A percentile compares a stretch with the other conserved stretches of the same genome.
phyloP scores from a whole-genome alignment of 2,113 vertebrate species.

The Ammodytes dubius region DNA sequence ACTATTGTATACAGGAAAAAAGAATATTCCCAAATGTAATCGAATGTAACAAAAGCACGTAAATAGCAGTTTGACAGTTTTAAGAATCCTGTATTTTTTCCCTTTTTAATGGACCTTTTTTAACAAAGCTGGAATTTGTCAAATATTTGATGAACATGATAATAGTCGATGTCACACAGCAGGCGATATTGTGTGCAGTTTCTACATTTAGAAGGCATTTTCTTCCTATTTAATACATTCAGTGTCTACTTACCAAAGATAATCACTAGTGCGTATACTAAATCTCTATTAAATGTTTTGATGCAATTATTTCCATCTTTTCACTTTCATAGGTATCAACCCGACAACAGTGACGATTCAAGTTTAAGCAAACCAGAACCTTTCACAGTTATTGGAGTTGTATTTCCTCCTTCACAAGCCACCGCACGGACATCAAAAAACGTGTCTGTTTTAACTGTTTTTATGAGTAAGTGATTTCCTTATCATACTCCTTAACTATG shows the following conservation, averaged over 20 bases:
- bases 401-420: slow-evolving; percentile 69
- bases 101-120: no score
- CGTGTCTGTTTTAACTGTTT: slow-evolving; percentile 76
- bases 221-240: background rate
- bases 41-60: background rate
- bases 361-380: slow-evolving; percentile 50
- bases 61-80: background rate
- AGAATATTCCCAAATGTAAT: no score
- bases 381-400: slow-evolving; percentile 63
- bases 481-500: background rate
- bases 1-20: background rate
- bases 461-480: slow-evolving; percentile 63
- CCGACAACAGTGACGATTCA: slow-evolving; percentile 50
- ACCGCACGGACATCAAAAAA: slow-evolving; percentile 75
- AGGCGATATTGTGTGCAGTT: background rate
- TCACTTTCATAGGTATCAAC: slow-evolving; percentile 80
- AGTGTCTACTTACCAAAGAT: background rate
- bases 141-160: background rate
- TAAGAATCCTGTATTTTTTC: background rate
- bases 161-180: background rate
- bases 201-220: background rate
- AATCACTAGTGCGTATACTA: background rate
- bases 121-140: background rate
- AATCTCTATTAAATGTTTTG: background rate
- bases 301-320: background rate